phyloP scores from a whole-genome alignment of 2,797 vertebrate species.

The Scyliorhinus canicula region DNA sequence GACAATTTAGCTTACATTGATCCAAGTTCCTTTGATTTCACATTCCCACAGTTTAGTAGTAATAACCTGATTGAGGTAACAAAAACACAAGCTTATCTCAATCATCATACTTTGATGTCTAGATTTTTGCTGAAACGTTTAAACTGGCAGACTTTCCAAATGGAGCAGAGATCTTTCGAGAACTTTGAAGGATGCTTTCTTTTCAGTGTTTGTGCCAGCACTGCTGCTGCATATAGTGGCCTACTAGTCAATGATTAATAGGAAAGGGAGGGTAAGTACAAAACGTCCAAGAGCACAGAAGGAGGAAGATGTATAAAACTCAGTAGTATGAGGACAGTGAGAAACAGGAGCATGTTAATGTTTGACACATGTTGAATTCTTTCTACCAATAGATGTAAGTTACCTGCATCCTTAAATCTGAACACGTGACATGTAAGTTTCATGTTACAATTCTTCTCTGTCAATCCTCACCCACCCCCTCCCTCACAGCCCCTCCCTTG shows the following conservation, averaged over 20 bases:
- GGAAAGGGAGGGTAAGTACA: background rate
- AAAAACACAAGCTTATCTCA: too few species aligned
- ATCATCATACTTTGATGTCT: background rate
- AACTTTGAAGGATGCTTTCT: background rate
- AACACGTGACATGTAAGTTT: background rate
- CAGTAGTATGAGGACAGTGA: background rate
- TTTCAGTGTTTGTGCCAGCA: background rate
- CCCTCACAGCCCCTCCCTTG: background rate
- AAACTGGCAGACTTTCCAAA: background rate
- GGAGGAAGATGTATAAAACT: background rate
- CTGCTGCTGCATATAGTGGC: background rate
- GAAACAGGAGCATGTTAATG: background rate
- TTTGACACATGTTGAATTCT: background rate
- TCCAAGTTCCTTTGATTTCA: background rate
- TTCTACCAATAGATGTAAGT: background rate
- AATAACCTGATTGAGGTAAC: background rate
- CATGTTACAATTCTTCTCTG: background rate
- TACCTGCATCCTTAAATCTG: background rate
- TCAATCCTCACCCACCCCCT: background rate
- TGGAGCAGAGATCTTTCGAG: background rate
- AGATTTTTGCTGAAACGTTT: background rate
- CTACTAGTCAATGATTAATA: background rate
- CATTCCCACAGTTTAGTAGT: background rate
- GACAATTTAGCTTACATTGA: background rate
- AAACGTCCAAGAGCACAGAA: background rate